Evolutionary conservation across 2,888 invertebrate species (phyloP).

Genomic region (Cerceris rybyensis): DNA sequence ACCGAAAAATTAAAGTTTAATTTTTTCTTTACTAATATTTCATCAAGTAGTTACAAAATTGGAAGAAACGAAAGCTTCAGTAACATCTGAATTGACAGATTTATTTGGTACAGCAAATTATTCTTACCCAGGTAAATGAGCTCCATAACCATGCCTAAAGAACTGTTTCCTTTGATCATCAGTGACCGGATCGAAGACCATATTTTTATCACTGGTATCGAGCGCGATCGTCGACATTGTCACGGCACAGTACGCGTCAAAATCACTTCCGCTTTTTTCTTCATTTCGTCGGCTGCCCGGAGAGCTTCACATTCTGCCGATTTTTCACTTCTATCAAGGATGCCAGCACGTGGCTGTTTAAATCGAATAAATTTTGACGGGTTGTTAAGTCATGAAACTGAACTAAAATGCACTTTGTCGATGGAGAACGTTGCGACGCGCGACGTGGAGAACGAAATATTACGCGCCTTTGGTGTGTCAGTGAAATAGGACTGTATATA

Average conservation of each 20-base stretch:
- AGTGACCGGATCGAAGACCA: constrained; percentile 86
- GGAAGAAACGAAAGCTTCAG: too few relatives aligned
- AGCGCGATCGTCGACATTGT: constrained; percentile 18
- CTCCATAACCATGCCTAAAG: constrained; percentile 84
- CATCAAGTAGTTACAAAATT: too few relatives aligned
- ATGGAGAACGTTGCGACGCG: neutral
- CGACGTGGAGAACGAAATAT: constrained; percentile 14
- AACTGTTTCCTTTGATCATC: constrained; percentile 85
- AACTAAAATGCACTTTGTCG: neutral
- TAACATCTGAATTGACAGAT: too few relatives aligned
- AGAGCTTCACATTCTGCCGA: neutral
- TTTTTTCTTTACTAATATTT: too few relatives aligned
- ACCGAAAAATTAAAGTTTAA: too few relatives aligned
- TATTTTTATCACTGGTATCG: constrained; percentile 63
- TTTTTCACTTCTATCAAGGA: neutral
- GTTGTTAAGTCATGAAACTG: constrained; percentile 3
- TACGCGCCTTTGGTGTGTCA: constrained; percentile 53
- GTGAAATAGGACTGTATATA: constrained; percentile 75
- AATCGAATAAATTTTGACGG: neutral
- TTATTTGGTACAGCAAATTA: neutral
- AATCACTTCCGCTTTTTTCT: constrained; percentile 20
- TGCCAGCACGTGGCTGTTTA: neutral
- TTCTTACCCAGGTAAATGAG: constrained; percentile 86
- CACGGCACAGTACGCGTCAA: constrained; percentile 14
- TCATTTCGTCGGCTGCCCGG: constrained; percentile 9